A percentile compares a stretch with the other conserved stretches of the same genome.
These are phyloP conservation scores for Aptenodytes forsteri DNA, from an alignment of 2,113 vertebrate species.

Conservation along the genomic window DNA sequence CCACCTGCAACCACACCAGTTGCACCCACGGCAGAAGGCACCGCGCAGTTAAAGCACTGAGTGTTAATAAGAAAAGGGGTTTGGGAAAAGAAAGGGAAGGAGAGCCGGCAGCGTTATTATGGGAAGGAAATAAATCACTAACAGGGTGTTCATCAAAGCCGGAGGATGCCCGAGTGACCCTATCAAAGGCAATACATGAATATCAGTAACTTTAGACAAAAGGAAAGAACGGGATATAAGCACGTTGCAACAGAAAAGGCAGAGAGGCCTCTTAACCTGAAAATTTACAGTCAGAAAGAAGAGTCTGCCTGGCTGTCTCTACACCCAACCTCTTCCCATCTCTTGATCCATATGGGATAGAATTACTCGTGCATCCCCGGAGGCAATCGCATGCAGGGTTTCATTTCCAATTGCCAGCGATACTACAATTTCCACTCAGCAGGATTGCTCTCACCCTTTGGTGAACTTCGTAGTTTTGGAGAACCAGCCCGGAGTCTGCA, in stretches of 20 bases:
- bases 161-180: not conserved
- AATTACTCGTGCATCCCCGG: not conserved
- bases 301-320: not conserved
- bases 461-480: not conserved
- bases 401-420: not conserved
- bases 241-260: not conserved
- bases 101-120: not conserved
- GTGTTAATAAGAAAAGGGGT: not conserved
- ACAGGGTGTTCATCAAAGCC: not conserved
- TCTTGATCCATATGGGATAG: not conserved
- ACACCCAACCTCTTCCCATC: not conserved
- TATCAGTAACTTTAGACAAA: not conserved
- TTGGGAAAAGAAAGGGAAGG: not conserved
- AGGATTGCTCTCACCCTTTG: not conserved
- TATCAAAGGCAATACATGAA: not conserved
- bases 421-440: not conserved
- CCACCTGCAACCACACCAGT: not conserved
- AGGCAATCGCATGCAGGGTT: not conserved
- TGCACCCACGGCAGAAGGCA: not conserved
- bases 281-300: not conserved
- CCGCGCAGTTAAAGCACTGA: not conserved
- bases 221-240: not conserved
- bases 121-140: not conserved
- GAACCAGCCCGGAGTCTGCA: not conserved
- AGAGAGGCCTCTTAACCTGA: not conserved